phyloP scores from a whole-genome alignment of 2,113 vertebrate species.

The Neogale vison region DNA sequence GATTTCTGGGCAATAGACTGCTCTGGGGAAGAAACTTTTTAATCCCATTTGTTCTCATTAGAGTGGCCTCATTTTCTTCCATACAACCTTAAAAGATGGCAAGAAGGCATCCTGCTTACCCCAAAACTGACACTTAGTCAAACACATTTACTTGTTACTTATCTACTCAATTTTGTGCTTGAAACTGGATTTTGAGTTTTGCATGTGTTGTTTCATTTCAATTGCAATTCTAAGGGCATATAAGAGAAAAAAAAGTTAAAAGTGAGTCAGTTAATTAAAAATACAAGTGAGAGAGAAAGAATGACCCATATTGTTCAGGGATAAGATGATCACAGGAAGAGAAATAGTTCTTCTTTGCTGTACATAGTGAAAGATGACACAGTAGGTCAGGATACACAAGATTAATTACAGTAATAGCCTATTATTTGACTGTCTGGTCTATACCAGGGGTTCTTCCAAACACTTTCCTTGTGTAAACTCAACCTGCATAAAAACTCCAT shows the following conservation, averaged over 20 bases:
- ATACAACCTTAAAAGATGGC: not conserved
- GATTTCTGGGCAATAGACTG: not conserved
- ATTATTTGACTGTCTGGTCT: not conserved
- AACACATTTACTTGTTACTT: not conserved
- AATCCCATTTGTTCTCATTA: constrained; percentile 18
- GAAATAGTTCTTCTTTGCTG: not conserved
- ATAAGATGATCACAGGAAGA: not conserved
- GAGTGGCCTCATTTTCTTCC: not conserved
- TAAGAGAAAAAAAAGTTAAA: not conserved
- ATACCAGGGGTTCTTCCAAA: not conserved
- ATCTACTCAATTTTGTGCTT: not conserved
- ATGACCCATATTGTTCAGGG: not conserved
- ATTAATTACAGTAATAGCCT: not conserved
- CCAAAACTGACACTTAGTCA: not conserved
- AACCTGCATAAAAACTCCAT: not conserved
- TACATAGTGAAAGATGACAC: not conserved
- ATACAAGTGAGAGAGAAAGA: not conserved
- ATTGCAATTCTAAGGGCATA: not conserved
- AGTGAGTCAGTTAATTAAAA: not conserved
- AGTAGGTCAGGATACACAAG: not conserved
- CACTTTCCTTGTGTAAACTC: not conserved
- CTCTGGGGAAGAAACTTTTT: not conserved
- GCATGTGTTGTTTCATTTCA: not conserved
- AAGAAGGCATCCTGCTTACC: not conserved
- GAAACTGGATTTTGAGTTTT: not conserved